These are phyloP conservation scores for Isoperla grammatica DNA, from an alignment of 2,888 invertebrate genomes.

Conservation along the genomic window DNA sequence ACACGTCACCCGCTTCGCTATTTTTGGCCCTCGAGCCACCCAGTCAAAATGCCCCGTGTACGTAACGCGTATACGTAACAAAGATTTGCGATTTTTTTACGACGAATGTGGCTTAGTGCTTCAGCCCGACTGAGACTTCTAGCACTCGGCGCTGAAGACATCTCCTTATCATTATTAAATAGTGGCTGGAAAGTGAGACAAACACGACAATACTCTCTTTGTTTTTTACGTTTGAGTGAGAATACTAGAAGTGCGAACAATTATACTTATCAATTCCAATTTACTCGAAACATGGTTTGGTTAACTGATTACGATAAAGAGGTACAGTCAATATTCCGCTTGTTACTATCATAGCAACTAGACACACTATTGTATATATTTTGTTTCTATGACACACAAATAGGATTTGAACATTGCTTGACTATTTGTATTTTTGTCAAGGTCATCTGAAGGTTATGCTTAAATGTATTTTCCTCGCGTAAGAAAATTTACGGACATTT, in stretches of 20 bases:
- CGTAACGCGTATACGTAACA: too few relatives aligned
- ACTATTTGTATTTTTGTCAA: too few relatives aligned
- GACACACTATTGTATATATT: too few relatives aligned
- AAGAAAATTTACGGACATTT: too few relatives aligned
- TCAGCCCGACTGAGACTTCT: not conserved
- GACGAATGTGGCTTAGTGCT: not conserved
- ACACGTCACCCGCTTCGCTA: too few relatives aligned
- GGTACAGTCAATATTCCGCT: conserved; percentile 10
- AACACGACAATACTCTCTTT: not conserved
- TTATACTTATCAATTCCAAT: conserved; percentile 21
- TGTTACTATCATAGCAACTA: too few relatives aligned
- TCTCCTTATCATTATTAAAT: conserved; percentile 4
- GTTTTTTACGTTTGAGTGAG: not conserved
- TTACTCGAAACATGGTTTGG: conserved; percentile 44
- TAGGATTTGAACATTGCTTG: too few relatives aligned
- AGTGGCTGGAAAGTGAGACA: conserved; percentile 1
- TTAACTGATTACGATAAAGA: conserved; percentile 45
- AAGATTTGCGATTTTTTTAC: not conserved
- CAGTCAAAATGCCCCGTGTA: not conserved
- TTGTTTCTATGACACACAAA: too few relatives aligned
- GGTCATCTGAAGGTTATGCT: too few relatives aligned
- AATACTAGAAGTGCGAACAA: not conserved
- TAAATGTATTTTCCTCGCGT: too few relatives aligned
- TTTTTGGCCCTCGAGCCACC: too few relatives aligned
- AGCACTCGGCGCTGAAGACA: not conserved